These are phyloP conservation scores for Sisor rabdophorus DNA, from an alignment of 2,113 vertebrate species.

Conservation along the genomic window DNA sequence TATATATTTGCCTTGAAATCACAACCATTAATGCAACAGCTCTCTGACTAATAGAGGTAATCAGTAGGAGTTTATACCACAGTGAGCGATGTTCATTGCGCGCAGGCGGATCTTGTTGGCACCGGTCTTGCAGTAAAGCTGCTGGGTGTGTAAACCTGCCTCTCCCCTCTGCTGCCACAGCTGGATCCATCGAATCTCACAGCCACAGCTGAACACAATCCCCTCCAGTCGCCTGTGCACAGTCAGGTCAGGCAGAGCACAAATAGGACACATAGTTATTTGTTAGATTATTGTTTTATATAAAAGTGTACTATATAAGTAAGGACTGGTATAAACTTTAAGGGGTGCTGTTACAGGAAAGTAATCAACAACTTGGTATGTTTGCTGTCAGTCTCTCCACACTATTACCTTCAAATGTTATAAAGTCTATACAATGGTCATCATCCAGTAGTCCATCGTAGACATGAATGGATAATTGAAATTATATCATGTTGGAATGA, in stretches of 20 bases:
- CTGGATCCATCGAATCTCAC: conserved; percentile 96
- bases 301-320: neutral
- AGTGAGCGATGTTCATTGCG: conserved; percentile 90
- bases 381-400: neutral
- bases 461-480: neutral
- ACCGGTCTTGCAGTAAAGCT: conserved; percentile 80
- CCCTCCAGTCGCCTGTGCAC: conserved; percentile 81
- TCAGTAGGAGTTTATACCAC: conserved; percentile 69
- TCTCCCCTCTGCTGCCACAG: conserved; percentile 91
- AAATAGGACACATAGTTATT: conserved; percentile 5
- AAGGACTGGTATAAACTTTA: neutral
- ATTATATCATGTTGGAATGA: neutral
- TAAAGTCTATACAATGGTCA: too few relatives aligned
- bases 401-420: neutral
- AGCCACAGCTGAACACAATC: conserved; percentile 91
- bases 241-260: conserved; percentile 14
- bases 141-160: conserved; percentile 81
- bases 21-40: neutral
- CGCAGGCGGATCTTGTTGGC: conserved; percentile 78
- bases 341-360: neutral
- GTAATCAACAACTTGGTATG: neutral
- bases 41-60: neutral
- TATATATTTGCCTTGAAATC: neutral
- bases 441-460: too few relatives aligned
- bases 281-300: neutral